Conservation (phyloP, 2,888 invertebrate genomes). For the Folsomia candida region DNA sequence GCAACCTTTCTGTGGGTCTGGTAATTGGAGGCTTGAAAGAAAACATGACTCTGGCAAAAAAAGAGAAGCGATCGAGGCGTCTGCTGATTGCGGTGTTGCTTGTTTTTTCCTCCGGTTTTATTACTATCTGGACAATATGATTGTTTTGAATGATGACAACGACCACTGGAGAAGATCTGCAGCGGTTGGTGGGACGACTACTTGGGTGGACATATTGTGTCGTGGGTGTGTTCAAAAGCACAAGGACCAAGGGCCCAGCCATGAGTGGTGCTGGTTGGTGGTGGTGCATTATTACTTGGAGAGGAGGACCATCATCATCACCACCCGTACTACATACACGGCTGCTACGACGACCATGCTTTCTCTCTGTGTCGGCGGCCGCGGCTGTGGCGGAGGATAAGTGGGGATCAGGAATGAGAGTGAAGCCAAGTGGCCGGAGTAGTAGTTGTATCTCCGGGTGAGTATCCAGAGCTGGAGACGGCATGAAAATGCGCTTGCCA, state of each 20-base stretch:
- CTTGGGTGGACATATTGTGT: no score
- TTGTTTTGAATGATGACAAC: neutral
- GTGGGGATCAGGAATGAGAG: neutral
- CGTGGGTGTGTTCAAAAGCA: neutral
- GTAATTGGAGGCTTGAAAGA: neutral
- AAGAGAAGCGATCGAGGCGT: no score
- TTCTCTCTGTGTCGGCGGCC: neutral
- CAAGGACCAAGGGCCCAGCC: neutral
- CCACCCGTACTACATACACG: neutral
- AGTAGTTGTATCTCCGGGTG: neutral
- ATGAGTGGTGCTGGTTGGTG: neutral
- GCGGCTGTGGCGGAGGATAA: neutral
- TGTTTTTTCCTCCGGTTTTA: neutral
- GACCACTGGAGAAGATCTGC: neutral
- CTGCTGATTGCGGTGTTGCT: no score
- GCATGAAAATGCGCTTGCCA: slow-evolving; percentile 14
- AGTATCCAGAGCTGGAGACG: neutral
- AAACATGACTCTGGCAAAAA: no score
- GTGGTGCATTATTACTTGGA: neutral
- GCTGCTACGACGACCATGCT: neutral
- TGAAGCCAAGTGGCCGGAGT: slow-evolving; percentile 5
- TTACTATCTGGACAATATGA: neutral
- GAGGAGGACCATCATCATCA: no score
- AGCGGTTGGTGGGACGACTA: no score
- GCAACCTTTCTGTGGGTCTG: neutral